These are phyloP conservation scores for Campoletis sonorensis DNA, from an alignment of 1,140 invertebrate genomes.

Conservation along the genomic window DNA sequence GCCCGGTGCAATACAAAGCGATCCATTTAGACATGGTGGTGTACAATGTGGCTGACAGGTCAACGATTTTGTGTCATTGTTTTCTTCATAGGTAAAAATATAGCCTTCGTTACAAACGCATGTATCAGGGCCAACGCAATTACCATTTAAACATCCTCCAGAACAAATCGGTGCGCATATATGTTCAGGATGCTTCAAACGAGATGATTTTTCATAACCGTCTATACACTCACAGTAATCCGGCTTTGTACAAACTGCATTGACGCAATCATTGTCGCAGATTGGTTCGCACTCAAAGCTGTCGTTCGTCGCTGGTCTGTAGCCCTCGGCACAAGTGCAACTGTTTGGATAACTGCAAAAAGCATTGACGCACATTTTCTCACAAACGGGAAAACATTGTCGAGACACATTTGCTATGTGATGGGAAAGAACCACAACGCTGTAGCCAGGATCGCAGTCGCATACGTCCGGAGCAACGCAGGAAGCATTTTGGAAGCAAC, in stretches of 20 bases:
- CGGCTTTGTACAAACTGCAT: background rate
- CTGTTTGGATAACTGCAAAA: background rate
- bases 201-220: background rate
- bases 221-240: conserved; percentile 1
- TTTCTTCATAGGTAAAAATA: background rate
- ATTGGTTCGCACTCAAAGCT: conserved; percentile 6
- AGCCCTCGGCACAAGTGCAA: conserved; percentile 10
- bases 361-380: conserved; percentile 14
- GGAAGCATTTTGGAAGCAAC: too few relatives aligned
- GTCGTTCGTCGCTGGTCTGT: background rate
- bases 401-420: background rate
- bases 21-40: background rate
- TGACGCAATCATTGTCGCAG: background rate
- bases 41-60: background rate
- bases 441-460: conserved; percentile 3
- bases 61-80: too few relatives aligned
- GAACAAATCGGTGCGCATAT: conserved; percentile 8
- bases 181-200: background rate
- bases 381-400: conserved; percentile 15
- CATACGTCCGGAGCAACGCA: too few relatives aligned
- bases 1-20: background rate
- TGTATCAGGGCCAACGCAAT: background rate
- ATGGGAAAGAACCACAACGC: background rate
- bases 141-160: background rate
- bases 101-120: conserved; percentile 24